Conservation (phyloP, 2,797 vertebrate genomes). For the Oreochromis mossambicus region DNA sequence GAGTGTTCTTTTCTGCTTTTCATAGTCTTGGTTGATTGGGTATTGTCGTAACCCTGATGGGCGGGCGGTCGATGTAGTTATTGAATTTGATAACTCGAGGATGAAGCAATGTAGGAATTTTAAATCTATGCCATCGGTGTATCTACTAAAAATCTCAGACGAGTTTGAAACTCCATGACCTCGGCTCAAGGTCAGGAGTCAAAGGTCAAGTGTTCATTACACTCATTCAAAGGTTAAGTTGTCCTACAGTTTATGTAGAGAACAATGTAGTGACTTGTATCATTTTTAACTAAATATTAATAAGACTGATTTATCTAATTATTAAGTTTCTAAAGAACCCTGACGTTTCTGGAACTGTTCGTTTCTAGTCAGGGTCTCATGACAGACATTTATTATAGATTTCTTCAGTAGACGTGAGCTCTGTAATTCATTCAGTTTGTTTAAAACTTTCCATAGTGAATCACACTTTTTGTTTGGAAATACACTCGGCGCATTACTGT, state of each 20-base stretch:
- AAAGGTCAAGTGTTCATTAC: neutral
- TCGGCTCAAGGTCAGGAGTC: neutral
- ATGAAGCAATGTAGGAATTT: neutral
- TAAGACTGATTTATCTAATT: neutral
- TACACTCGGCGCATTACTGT: neutral
- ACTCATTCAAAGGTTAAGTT: neutral
- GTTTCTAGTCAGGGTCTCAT: neutral
- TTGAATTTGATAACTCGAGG: neutral
- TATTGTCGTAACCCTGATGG: neutral
- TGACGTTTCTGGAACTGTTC: neutral
- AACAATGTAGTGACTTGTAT: rapidly evolving
- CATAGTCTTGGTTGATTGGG: neutral
- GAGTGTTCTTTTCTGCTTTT: neutral
- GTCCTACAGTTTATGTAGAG: neutral
- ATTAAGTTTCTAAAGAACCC: neutral
- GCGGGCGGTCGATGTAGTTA: rapidly evolving
- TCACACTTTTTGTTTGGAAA: neutral
- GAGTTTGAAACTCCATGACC: neutral
- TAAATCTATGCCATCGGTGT: rapidly evolving
- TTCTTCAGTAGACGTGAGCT: neutral
- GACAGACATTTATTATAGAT: neutral
- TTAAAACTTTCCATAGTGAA: neutral
- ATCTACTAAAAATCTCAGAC: rapidly evolving
- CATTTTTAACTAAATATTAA: neutral
- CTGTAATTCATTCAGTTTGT: neutral